Base-by-base conservation (phyloP, 2,113 vertebrate species). In the Xiphophorus maculatus region DNA sequence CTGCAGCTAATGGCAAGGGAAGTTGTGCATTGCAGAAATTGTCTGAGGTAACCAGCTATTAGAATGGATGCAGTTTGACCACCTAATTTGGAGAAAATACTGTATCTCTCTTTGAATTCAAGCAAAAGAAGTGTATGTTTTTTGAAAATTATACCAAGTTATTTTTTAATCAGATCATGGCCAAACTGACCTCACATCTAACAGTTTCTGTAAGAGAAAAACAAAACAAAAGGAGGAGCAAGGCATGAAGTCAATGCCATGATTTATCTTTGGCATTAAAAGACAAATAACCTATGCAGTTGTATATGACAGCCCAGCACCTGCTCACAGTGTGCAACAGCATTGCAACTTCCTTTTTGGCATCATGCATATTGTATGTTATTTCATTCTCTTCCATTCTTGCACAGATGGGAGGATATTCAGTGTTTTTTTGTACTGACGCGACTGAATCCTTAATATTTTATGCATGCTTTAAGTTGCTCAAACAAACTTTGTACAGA, bases 11-110 rank as follows among this genome's bases (percentile, higher is more conserved):
- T 67, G 40, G 69, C 58, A 71, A 62, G 27, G 66, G 51, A 71
- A 71, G 82, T 83, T 89, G 65, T 84, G 82, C 82, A 79, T 87
- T 86, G 79, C 71, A 82, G 67, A 84, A 83, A 89, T 84, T 73
- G 74, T 63, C 63, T 19, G 40, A 69, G 37, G 83, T 85, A 81
- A 82, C 68, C 44, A 73, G 71, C 66, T 66, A 69, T 84, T 62
- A 37, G 27, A 75, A 88, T 91, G 85, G 8, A 91, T 87, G 61
- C 51, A 29, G 71, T 74, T 79, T 65, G 68, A 74, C 44, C 27
- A 63, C 64, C 66, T 69, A 37, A 67, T 72, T 82, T 62, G 73
- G 58, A 69, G 80, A 61, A 84, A 83, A 76, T 51, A 74, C 51
- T 7, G 51, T 29, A 35, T 13, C 42, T 78, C 77, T 81, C 30